Evolutionary conservation across 2,797 vertebrate species (phyloP).

Genomic region (Petrocephalus sullivani): DNA sequence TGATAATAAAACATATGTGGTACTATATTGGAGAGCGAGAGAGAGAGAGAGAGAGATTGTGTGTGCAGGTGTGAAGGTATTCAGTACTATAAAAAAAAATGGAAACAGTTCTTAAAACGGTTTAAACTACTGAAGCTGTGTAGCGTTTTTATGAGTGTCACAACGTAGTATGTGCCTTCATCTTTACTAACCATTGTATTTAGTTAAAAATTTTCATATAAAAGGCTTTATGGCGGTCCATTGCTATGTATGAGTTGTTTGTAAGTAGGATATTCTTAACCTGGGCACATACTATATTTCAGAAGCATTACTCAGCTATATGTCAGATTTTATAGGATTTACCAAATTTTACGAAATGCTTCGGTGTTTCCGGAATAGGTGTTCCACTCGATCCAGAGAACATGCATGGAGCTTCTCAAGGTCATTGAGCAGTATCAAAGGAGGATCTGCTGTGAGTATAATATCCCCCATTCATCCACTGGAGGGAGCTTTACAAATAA

Average conservation of each 20-base stretch:
- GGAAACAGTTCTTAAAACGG: neutral
- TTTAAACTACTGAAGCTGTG: neutral
- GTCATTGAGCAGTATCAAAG: constrained; percentile 95
- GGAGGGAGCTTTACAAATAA: neutral
- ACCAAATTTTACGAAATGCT: neutral
- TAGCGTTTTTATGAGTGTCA: neutral
- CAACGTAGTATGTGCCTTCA: neutral
- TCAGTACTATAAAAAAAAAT: neutral
- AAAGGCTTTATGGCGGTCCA: neutral
- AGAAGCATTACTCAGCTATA: neutral
- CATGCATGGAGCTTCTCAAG: constrained; percentile 95
- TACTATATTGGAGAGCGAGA: neutral
- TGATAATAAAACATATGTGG: no score
- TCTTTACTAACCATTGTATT: neutral
- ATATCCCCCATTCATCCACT: neutral
- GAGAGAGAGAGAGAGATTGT: neutral
- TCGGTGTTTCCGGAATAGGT: constrained; percentile 58
- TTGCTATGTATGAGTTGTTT: neutral
- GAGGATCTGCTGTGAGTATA: constrained; percentile 84
- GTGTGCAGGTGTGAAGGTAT: neutral
- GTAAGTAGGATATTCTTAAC: neutral
- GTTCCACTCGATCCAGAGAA: constrained; percentile 95
- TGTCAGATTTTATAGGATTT: neutral
- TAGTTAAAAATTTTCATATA: neutral
- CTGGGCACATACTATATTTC: neutral